Evolutionary conservation across 2,113 vertebrate species (phyloP).

Genomic region (Zingel zingel): DNA sequence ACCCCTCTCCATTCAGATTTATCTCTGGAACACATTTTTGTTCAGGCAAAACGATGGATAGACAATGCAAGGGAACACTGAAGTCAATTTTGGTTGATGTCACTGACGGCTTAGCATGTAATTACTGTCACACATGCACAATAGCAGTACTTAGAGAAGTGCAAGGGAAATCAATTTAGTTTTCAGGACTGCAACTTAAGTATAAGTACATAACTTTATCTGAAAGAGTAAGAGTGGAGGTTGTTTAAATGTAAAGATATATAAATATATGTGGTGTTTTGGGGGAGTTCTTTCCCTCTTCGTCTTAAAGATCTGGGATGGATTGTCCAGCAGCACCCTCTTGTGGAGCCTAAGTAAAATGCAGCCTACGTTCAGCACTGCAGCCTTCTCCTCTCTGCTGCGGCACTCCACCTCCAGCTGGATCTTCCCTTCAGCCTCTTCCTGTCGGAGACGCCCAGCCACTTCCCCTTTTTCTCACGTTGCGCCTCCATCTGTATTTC

Average conservation of each 20-base stretch:
- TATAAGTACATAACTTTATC: constrained; percentile 72
- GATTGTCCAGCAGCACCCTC: constrained; percentile 97
- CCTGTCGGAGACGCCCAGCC: constrained; percentile 49
- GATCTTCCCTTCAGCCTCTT: constrained; percentile 55
- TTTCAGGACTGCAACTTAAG: constrained; percentile 69
- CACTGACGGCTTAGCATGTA: constrained; percentile 77
- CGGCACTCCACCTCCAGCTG: constrained; percentile 53
- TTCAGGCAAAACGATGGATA: constrained; percentile 64
- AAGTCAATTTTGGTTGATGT: constrained; percentile 78
- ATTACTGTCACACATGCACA: constrained; percentile 79
- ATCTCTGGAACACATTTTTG: constrained; percentile 64
- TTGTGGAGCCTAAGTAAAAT: constrained; percentile 87
- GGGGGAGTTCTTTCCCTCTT: constrained; percentile 21
- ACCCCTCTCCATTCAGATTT: constrained; percentile 67
- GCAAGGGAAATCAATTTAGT: constrained; percentile 74
- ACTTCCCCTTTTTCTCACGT: constrained; percentile 53
- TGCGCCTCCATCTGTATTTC: constrained; percentile 62
- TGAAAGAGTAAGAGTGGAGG: constrained; percentile 41
- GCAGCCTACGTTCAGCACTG: constrained; percentile 43
- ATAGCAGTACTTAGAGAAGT: constrained; percentile 73
- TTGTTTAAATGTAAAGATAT: constrained; percentile 62
- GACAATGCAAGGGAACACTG: constrained; percentile 66
- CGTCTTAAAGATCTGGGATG: constrained; percentile 76
- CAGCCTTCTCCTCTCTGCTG: constrained; percentile 58
- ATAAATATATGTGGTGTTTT: constrained; percentile 51